Evolutionary conservation across 1,140 invertebrate genomes (phyloP), one percentile per base, ranked within the genome.

Genomic region (Muscidifurax raptorellus): DNA sequence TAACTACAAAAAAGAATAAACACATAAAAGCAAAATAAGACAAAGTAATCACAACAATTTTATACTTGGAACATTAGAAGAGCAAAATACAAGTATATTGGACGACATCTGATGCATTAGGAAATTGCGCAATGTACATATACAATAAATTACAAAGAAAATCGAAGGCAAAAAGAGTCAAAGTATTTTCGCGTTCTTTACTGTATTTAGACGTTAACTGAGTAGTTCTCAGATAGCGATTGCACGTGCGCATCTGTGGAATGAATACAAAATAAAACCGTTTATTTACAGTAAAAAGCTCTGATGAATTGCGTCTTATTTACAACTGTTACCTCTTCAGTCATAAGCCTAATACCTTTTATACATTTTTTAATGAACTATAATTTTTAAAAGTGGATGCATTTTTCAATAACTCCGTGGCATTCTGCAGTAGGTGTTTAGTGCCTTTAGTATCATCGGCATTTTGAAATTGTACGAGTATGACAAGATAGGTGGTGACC

Each of bases 401-500:
- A n/a, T 90, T 90, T 71, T 80, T 89, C 3, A 91, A 32, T 10
- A 86, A 25, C 18, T 87, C 83, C 0, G 90, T 88, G 9, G 88
- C 89, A 77, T 91, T 91, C 52, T 87, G 90, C n/a, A 90, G 88
- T 32, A 91, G 4, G 52, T 80, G 71, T 77, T 83, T 85, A 22
- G 83, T 85, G 72, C 86, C 89, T 64, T 90, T 89, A 0, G 89
- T 88, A n/a, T 91, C 90, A 28, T 91, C 89, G 0, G 89, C 90
- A 40, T 91, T 94, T 91, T 95, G 95, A 83, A 96, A 96, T 87
- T 96, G 95, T 88, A 96, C 95, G 22, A 96, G 90, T 86, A 96
- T 96, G 0, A 96, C 95, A 82, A 96, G 90, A 90, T 96, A 96
- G 0, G 95, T 96, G 0, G 95, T 95, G 1, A 96, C 95, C 18